Evolutionary conservation across 2,113 vertebrate genomes (phyloP), one percentile per base, ranked within the genome.

Genomic region (Petromus typicus): DNA sequence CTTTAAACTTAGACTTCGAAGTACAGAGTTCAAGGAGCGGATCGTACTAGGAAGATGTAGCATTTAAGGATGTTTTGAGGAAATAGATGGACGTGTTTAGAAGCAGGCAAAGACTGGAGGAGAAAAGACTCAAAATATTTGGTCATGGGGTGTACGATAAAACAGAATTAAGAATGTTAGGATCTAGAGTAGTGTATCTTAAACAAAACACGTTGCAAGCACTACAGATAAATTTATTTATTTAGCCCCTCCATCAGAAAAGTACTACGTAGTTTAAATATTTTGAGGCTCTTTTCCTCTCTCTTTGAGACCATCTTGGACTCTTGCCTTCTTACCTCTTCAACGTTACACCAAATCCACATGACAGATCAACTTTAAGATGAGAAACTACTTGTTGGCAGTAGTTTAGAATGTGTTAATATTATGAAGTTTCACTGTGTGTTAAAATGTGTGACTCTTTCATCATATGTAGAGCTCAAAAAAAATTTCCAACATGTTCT

Each of bases 1-100:
- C n/a, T 86, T 84, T 90, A 59, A 73, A 84, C 27, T 48, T 27
- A 87, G 8, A 57, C 14, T 64, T 16, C 10, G 76, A 89, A 8
- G 12, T 40, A 43, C 16, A 78, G 16, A 87, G 43, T 90, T 25
- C 76, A 64, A 64, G 75, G 6, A 90, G 20, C 71, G 45, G 20
- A 90, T 84, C 51, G 75, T 90, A 75, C n/a, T 96, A 48, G 32
- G 67, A 59, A 82, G 40, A 95, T 76, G 20, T 90, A 48, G 8
- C 56, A 37, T 86, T 16, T 85, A 11, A 87, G 4, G 37, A 90
- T 5, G 76, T 84, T 87, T 43, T 86, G 40, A 9, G 48, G 45
- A 81, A 80, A 40, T 2, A 14, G 67, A 54, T 22, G 1, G 3
- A 40, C 59, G 1, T 59, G 6, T 48, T 79, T 83, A 96, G 45